Evolutionary conservation across 2,888 invertebrate species (phyloP).

Genomic region (Acronicta aceris): DNA sequence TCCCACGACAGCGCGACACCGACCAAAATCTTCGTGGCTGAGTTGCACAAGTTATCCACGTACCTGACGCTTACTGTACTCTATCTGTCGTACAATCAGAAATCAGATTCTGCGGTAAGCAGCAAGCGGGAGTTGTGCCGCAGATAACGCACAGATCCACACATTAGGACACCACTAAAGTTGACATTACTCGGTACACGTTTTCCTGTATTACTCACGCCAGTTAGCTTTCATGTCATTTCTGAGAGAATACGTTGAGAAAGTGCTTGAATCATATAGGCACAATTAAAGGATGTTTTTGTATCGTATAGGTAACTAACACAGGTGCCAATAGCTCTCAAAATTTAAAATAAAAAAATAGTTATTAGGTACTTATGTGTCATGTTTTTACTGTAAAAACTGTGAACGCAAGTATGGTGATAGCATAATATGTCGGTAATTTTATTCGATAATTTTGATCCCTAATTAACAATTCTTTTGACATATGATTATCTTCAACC

Average conservation of each 20-base stretch:
- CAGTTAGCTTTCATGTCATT: conserved; percentile 54
- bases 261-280: conserved; percentile 63
- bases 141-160: conserved; percentile 69
- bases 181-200: conserved; percentile 65
- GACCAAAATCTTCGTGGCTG: conserved; percentile 28
- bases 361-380: too few relatives aligned
- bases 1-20: conserved; percentile 49
- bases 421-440: too few relatives aligned
- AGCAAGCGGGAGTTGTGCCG: conserved; percentile 61
- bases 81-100: conserved; percentile 59
- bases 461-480: too few relatives aligned
- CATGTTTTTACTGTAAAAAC: too few relatives aligned
- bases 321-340: too few relatives aligned
- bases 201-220: conserved; percentile 66
- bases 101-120: conserved; percentile 56
- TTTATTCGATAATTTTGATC: too few relatives aligned
- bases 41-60: conserved; percentile 41
- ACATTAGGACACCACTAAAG: conserved; percentile 70
- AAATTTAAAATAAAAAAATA: too few relatives aligned
- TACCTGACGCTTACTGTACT: conserved; percentile 33
- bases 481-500: too few relatives aligned
- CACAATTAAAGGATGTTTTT: conserved; percentile 27
- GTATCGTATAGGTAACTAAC: background rate
- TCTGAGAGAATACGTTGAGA: conserved; percentile 60
- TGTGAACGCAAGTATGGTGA: too few relatives aligned